Base-by-base conservation (phyloP, 2,888 invertebrate species). In the Anarsia innoxiella region DNA sequence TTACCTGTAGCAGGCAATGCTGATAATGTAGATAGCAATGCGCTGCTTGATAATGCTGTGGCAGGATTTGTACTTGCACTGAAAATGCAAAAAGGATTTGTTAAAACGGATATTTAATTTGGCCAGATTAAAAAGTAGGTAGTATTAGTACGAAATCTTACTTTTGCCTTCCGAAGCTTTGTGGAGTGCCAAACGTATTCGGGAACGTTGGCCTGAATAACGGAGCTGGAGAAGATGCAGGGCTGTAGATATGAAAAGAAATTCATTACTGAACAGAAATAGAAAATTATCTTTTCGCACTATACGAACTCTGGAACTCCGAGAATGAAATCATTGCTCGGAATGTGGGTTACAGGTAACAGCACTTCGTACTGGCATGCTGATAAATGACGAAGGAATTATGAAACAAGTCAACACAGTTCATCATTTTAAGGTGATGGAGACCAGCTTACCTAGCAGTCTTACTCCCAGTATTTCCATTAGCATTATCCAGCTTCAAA, bases 181-280 rank as follows among this genome's bases (percentile, higher is more conserved):
- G 84, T 25, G 84, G 84, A 33, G 90, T 87, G 40, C 91, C 91
- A 59, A 91, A 91, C 14, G 91, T 90, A 59, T 88, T 90, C 30
- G 90, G 89, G 70, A 91, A 91, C 52, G 91, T 89, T 30, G 91
- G 91, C 74, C 91, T 84, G 77, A 91, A 91, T 74, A 91, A 82
- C 36, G 91, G 90, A 27, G 89, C 88, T 14, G 88, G 88, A 37
- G 88, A 88, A 44, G 88, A 88, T 13, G 88, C 88, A 36, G 88
- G 88, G 63, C 88, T 88, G 78, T 6, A 78, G 75, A 53, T 13
- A n/a, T n/a, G n/a, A n/a, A n/a, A 19, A 19, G 6, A 19, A 19
- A 3, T 19, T 19, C 19, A 19, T 3, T 19, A 19, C 19, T 19
- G n/a, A n/a, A n/a, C n/a, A n/a, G n/a, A n/a, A n/a, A n/a, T n/a